phyloP scores from a whole-genome alignment of 2,113 vertebrate species.

The Tragelaphus buxtoni region DNA sequence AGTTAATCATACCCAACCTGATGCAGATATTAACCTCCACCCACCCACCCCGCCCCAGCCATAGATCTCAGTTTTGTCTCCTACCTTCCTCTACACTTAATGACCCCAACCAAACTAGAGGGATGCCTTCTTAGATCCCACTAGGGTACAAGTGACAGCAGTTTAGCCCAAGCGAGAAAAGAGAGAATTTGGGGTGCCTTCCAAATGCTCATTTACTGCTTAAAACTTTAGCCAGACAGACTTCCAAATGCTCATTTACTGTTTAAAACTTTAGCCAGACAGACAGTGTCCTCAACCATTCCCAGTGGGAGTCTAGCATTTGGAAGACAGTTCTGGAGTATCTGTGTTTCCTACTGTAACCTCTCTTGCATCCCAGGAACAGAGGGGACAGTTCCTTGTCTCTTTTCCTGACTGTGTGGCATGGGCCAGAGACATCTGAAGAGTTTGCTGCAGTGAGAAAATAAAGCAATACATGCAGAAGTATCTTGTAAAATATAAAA shows the following conservation, averaged over 20 bases:
- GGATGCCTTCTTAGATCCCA: not conserved
- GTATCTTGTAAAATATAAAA: not conserved
- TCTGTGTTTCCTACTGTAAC: not conserved
- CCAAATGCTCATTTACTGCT: not conserved
- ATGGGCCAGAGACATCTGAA: not conserved
- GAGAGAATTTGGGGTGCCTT: not conserved
- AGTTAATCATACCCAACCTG: not conserved
- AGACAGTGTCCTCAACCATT: not conserved
- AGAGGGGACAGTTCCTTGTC: not conserved
- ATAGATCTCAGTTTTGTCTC: not conserved
- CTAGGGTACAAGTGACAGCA: not conserved
- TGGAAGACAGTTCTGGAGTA: not conserved
- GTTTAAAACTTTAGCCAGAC: not conserved
- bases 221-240: not conserved
- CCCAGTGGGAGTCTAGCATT: not conserved
- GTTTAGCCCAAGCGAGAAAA: not conserved
- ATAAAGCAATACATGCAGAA: not conserved
- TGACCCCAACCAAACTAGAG: not conserved
- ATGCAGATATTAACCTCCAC: not conserved
- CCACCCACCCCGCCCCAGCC: fast-evolving
- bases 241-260: not conserved
- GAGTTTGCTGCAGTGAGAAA: not conserved
- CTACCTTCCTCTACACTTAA: not conserved
- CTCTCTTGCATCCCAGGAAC: not conserved
- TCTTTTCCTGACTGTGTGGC: not conserved